A percentile compares a stretch with the other conserved stretches of the same genome.
phyloP scores from a whole-genome alignment of 2,888 invertebrate species.

The Drosophila sordidula region DNA sequence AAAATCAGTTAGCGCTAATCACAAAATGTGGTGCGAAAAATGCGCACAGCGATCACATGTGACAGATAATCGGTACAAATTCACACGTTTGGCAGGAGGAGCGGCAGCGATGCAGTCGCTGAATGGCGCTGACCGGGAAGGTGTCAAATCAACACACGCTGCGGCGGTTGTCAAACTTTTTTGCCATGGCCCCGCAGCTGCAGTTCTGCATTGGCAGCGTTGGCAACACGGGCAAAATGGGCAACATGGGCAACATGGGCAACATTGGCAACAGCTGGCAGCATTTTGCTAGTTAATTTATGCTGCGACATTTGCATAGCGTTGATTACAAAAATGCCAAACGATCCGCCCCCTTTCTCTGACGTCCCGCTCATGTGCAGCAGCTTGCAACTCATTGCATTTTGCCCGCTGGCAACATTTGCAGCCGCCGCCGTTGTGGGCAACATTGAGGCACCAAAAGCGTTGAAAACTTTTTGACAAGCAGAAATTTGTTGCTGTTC shows the following conservation, averaged over 20 bases:
- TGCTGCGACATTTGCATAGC: slow-evolving; percentile 79
- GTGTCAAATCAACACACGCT: slow-evolving; percentile 73
- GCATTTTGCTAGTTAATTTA: slow-evolving; percentile 80
- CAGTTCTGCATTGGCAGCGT: slow-evolving; percentile 25
- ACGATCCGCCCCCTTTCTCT: slow-evolving; percentile 49
- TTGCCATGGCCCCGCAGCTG: slow-evolving; percentile 15
- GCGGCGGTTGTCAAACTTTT: slow-evolving; percentile 62
- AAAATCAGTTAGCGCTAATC: slow-evolving; percentile 66
- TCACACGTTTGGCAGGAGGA: slow-evolving; percentile 42
- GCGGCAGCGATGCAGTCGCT: slow-evolving; percentile 10
- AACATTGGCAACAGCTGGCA: slow-evolving; percentile 41
- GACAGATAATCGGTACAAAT: slow-evolving; percentile 61
- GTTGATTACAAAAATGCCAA: slow-evolving; percentile 79
- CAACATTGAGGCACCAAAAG: slow-evolving; percentile 30
- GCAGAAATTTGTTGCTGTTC: slow-evolving; percentile 52
- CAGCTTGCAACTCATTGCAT: slow-evolving; percentile 40
- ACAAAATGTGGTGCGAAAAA: slow-evolving; percentile 59
- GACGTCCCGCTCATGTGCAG: slow-evolving; percentile 36
- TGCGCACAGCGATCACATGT: slow-evolving; percentile 47
- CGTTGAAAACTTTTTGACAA: slow-evolving; percentile 73
- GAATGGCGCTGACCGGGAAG: slow-evolving; percentile 52
- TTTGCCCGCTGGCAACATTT: slow-evolving; percentile 59
- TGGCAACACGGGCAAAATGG: slow-evolving; percentile 35
- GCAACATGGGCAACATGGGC: slow-evolving; percentile 49
- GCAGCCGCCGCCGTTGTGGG: slow-evolving; percentile 8